Evolutionary conservation across 2,113 vertebrate species (phyloP).

Genomic region (Melanerpes aurifrons): DNA sequence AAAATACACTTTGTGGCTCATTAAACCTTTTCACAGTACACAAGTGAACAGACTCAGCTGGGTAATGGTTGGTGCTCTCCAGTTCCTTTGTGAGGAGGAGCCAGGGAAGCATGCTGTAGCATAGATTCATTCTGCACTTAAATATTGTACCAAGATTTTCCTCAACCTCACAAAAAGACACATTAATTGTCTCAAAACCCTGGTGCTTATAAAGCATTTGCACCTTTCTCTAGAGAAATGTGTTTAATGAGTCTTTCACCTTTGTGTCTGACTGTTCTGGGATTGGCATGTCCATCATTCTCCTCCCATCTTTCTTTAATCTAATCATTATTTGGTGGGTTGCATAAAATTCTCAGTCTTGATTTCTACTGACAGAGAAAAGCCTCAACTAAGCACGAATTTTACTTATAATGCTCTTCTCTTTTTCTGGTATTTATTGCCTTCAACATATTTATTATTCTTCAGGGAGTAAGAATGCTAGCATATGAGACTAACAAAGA

Average conservation of each 20-base stretch:
- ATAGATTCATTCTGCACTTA: not conserved
- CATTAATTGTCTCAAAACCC: not conserved
- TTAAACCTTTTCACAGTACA: constrained; percentile 14
- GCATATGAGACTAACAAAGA: not conserved
- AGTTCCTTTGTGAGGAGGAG: not conserved
- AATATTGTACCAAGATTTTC: not conserved
- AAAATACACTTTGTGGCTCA: constrained; percentile 41
- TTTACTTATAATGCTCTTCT: not conserved
- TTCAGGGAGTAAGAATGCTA: not conserved
- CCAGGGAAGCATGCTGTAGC: not conserved
- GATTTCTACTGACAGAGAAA: constrained; percentile 8
- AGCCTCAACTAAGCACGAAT: not conserved
- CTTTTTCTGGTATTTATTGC: not conserved
- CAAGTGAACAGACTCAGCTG: not conserved
- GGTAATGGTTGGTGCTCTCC: not conserved
- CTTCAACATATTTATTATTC: not conserved
- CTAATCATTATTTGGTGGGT: not conserved
- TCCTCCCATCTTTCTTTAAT: not conserved
- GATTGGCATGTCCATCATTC: not conserved
- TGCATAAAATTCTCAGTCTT: not conserved
- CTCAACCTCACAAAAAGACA: not conserved
- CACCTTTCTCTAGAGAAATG: constrained; percentile 29
- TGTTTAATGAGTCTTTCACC: not conserved
- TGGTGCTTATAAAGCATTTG: not conserved
- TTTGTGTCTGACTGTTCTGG: not conserved